Conservation (phyloP, 2,888 invertebrate genomes). For the Agelastica alni region DNA sequence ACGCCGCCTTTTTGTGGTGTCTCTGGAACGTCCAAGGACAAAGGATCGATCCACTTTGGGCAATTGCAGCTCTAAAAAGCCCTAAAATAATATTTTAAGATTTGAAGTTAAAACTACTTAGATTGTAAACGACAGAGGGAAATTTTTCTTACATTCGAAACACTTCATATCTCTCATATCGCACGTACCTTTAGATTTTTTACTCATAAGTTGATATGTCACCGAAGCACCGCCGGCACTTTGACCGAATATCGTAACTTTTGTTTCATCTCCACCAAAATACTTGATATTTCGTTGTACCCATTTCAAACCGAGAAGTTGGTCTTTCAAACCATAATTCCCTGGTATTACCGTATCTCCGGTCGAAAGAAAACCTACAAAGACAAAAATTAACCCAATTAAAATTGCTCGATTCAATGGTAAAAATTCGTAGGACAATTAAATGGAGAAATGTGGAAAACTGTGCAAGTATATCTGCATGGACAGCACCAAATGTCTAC, state of each 20-base stretch:
- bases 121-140: too few relatives aligned
- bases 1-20: conserved; percentile 42
- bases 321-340: conserved; percentile 39
- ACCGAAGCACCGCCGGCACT: conserved; percentile 38
- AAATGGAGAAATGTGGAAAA: too few relatives aligned
- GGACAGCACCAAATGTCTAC: too few relatives aligned
- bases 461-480: too few relatives aligned
- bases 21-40: conserved; percentile 51
- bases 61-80: conserved; percentile 48
- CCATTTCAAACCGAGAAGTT: conserved; percentile 36
- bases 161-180: too few relatives aligned
- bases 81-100: conserved; percentile 37
- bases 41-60: conserved; percentile 50
- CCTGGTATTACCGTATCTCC: conserved; percentile 35
- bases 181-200: conserved; percentile 31
- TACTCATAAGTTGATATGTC: conserved; percentile 32
- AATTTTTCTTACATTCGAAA: neutral
- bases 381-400: too few relatives aligned
- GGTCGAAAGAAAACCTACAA: conserved; percentile 40
- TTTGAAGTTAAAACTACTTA: too few relatives aligned
- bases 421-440: too few relatives aligned
- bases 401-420: too few relatives aligned
- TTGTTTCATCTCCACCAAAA: conserved; percentile 37
- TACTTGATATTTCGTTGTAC: conserved; percentile 33
- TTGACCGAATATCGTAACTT: conserved; percentile 38